phyloP scores from a whole-genome alignment of 2,797 vertebrate species.

The Mionectes olivaceus region DNA sequence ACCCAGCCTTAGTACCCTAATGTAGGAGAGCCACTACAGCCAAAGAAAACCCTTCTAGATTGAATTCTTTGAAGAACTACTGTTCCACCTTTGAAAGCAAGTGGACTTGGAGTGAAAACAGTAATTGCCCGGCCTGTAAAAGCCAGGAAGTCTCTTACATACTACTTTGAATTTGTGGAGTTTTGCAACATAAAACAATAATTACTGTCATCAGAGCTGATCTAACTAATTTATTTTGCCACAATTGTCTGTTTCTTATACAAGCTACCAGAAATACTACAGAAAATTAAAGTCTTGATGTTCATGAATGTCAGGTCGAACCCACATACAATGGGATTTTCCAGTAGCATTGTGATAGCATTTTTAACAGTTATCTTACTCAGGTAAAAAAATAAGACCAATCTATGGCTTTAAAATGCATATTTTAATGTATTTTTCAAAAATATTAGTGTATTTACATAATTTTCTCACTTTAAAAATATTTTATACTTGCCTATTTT shows the following conservation, averaged over 20 bases:
- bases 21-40: not conserved
- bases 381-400: not conserved
- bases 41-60: not conserved
- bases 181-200: not conserved
- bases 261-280: not conserved
- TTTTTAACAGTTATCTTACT: not conserved
- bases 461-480: not conserved
- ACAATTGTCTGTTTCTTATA: not conserved
- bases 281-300: not conserved
- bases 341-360: not conserved
- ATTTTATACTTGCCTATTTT: not conserved
- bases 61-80: not conserved
- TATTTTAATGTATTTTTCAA: not conserved
- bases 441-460: slow-evolving; percentile 58
- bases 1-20: not conserved
- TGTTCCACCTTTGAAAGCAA: not conserved
- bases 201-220: not conserved
- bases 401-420: not conserved
- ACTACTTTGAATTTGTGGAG: not conserved
- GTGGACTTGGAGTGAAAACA: not conserved
- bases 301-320: not conserved
- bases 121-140: not conserved
- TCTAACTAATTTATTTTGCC: not conserved
- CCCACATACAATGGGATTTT: not conserved
- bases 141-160: not conserved